phyloP scores from a whole-genome alignment of 2,113 vertebrate species.

The Manacus vitellinus region DNA sequence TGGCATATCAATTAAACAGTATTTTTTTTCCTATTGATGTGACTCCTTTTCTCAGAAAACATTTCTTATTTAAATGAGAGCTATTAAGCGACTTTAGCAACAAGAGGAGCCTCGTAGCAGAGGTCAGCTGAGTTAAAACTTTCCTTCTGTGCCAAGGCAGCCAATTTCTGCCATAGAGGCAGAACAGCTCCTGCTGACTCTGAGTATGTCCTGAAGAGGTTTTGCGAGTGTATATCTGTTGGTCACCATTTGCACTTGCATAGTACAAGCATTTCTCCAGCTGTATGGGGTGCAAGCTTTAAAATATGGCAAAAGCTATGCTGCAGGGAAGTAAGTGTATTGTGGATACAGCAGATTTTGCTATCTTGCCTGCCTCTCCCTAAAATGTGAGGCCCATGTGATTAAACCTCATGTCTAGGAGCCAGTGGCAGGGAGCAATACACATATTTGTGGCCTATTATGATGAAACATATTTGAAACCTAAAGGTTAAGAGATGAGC shows the following conservation, averaged over 20 bases:
- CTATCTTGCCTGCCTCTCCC: background rate
- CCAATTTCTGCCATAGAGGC: background rate
- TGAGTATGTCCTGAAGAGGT: background rate
- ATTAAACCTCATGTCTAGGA: background rate
- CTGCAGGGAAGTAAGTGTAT: background rate
- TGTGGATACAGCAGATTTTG: background rate
- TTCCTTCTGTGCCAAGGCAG: background rate
- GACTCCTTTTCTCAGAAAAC: background rate
- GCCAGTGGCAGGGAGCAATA: background rate
- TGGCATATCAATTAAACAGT: background rate
- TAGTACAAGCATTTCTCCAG: background rate
- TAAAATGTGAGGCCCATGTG: background rate
- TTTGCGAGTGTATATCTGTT: background rate
- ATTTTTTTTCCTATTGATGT: rapidly evolving
- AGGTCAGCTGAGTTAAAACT: background rate
- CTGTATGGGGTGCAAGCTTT: background rate
- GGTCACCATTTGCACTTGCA: background rate
- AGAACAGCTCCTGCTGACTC: background rate
- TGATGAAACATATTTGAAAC: background rate
- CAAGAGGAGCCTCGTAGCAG: background rate
- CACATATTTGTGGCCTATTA: background rate
- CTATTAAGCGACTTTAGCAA: background rate
- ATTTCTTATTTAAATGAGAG: background rate
- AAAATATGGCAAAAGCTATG: background rate
- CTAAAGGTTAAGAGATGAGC: background rate